These are phyloP conservation scores for Momotus momota DNA, from an alignment of 2,797 vertebrate species.

Conservation along the genomic window DNA sequence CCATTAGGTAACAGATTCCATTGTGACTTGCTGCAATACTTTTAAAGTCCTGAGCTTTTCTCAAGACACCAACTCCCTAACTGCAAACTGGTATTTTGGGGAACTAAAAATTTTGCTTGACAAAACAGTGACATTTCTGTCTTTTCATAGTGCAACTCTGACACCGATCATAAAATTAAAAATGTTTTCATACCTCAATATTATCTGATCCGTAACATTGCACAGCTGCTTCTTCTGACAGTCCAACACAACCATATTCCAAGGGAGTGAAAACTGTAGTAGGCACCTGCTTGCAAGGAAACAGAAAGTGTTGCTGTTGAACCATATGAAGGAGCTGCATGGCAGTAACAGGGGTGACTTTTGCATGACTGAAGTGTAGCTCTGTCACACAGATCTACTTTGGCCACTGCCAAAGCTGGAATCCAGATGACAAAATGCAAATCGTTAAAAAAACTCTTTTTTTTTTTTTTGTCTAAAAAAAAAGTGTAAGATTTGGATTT, in stretches of 20 bases:
- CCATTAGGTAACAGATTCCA: not conserved
- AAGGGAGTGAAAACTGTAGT: slow-evolving; percentile 96
- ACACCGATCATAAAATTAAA: not conserved
- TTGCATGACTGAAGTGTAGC: not conserved
- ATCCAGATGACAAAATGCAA: not conserved
- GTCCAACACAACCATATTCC: slow-evolving; percentile 93
- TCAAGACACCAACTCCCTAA: not conserved
- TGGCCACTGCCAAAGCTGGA: not conserved
- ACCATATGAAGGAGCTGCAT: not conserved
- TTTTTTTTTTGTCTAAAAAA: not conserved
- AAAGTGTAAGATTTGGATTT: not conserved
- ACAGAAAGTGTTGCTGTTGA: not conserved
- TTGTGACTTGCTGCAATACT: not conserved
- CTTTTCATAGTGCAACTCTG: not conserved
- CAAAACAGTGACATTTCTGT: not conserved
- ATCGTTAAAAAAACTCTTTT: not conserved
- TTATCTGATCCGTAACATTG: slow-evolving; percentile 81
- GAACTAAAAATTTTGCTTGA: not conserved
- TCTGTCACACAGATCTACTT: not conserved
- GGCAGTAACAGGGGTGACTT: not conserved
- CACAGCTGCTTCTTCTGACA: slow-evolving; percentile 91
- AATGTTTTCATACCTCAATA: slow-evolving; percentile 83
- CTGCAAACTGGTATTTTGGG: not conserved
- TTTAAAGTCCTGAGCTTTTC: not conserved
- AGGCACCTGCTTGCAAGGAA: slow-evolving; percentile 81